Base-by-base conservation (phyloP, 1,140 invertebrate species). In the Hyles euphorbiae region DNA sequence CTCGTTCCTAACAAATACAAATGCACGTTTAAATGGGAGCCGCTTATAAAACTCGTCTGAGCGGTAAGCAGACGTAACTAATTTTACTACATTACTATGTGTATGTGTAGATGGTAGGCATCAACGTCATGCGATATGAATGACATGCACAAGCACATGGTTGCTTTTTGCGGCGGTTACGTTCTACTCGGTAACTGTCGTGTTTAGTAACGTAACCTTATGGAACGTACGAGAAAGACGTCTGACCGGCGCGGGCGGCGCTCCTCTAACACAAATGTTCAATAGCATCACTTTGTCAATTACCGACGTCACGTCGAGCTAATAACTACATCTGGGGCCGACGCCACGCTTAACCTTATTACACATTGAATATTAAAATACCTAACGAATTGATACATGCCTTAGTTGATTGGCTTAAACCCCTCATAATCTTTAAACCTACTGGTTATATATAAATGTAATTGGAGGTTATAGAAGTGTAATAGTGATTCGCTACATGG, bases 71-170 rank as follows among this genome's bases (percentile, higher is more conserved):
- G 64, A 72, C 70, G 70, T 72, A 72, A 72, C 70, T 63, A 69
- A 72, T 72, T 67, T 69, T 65, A 69, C 58, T 77, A 76, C 69
- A 69, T 57, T 40, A 8, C 36, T 40, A 40, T 40, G 36, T 36
- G 11, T 53, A 44, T 12, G 53, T 54, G 43, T 34, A 54, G 40
- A 52, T 52, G 61, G 59, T 68, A 68, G 63, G 61, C 52, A 65
- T 58, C 68, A 70, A 66, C 72, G 71, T 76, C 70, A 74, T 73
- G 68, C 70, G 67, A 76, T 69, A 67, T 84, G 79, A 84, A 84
- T 84, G 81, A 82, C 78, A 81, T 77, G 72, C 77, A 76, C 77
- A 70, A 60, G 44, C 57, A 60, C 60, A 59, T 82, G 78, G 76
- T 68, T 62, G 75, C 67, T 81, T 82, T 74, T 76, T 76, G 68